Conservation (phyloP, 2,888 invertebrate genomes). For the Acronicta leporina region DNA sequence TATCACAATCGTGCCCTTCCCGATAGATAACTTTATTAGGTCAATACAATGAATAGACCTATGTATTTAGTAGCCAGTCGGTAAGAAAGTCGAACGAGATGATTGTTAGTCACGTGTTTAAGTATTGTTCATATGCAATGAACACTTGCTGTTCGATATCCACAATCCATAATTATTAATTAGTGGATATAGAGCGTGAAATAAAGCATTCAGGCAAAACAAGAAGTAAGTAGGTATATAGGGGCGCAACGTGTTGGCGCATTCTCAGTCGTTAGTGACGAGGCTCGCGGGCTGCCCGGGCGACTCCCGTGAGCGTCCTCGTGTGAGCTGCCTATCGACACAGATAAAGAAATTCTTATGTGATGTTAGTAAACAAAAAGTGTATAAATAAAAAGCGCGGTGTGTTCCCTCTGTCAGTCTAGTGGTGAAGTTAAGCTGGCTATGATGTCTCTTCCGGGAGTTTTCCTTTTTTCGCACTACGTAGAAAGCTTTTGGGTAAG, state of each 20-base stretch:
- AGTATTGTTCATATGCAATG: slow-evolving; percentile 46
- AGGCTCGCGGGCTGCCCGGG: slow-evolving; percentile 68
- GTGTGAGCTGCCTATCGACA: slow-evolving; percentile 60
- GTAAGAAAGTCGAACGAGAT: slow-evolving; percentile 70
- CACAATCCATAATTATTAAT: slow-evolving; percentile 81
- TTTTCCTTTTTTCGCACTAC: slow-evolving; percentile 82
- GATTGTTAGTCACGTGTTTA: slow-evolving; percentile 62
- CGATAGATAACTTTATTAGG: slow-evolving; percentile 69
- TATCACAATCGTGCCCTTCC: slow-evolving; percentile 67
- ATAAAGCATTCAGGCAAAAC: slow-evolving; percentile 82
- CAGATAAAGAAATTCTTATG: slow-evolving; percentile 76
- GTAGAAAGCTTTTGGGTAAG: slow-evolving; percentile 87
- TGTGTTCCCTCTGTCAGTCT: slow-evolving; percentile 75
- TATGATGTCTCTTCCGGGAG: slow-evolving; percentile 84
- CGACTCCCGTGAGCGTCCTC: slow-evolving; percentile 57
- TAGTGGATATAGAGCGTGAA: slow-evolving; percentile 87
- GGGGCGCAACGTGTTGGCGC: slow-evolving; percentile 74
- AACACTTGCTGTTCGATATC: slow-evolving; percentile 65
- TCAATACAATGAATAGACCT: slow-evolving; percentile 60
- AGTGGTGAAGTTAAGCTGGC: slow-evolving; percentile 72
- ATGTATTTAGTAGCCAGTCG: slow-evolving; percentile 38
- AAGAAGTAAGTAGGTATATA: slow-evolving; percentile 84
- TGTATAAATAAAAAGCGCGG: slow-evolving; percentile 81
- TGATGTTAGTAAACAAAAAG: slow-evolving; percentile 87
- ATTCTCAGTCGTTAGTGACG: slow-evolving; percentile 74